phyloP scores from a whole-genome alignment of 53 echinoderm and acorn worm species.

The Mesocentrotus franciscanus region DNA sequence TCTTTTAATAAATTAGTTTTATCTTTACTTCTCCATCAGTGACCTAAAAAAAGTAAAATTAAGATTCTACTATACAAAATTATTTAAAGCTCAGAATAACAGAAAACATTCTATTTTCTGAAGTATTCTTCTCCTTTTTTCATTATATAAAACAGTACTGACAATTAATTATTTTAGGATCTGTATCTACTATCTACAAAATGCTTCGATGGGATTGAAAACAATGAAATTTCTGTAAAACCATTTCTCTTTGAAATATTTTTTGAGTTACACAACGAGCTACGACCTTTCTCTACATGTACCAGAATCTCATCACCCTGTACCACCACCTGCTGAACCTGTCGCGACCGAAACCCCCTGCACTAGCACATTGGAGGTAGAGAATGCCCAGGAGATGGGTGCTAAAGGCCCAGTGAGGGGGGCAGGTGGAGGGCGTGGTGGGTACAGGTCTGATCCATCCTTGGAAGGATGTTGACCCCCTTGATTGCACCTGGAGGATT shows the following conservation, averaged over 20 bases:
- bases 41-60: not conserved
- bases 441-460: not conserved
- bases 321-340: not conserved
- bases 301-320: not conserved
- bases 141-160: constrained; percentile 25
- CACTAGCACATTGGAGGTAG: constrained; percentile 35
- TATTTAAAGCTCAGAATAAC: not conserved
- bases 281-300: not conserved
- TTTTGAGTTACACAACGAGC: not conserved
- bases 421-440: constrained; percentile 5
- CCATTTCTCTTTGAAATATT: constrained; percentile 3
- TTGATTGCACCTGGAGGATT: constrained; percentile 13
- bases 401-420: not conserved
- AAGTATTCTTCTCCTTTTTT: not conserved
- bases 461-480: not conserved
- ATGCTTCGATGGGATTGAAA: not conserved
- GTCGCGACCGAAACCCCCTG: not conserved
- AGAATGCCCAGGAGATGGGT: not conserved
- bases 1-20: not conserved
- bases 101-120: not conserved
- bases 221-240: not conserved
- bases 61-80: not conserved
- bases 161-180: not conserved
- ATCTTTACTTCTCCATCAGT: not conserved
- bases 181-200: not conserved